These are phyloP conservation scores for Muschampia plurimacula DNA, from an alignment of 2,888 invertebrate species.

Conservation along the genomic window DNA sequence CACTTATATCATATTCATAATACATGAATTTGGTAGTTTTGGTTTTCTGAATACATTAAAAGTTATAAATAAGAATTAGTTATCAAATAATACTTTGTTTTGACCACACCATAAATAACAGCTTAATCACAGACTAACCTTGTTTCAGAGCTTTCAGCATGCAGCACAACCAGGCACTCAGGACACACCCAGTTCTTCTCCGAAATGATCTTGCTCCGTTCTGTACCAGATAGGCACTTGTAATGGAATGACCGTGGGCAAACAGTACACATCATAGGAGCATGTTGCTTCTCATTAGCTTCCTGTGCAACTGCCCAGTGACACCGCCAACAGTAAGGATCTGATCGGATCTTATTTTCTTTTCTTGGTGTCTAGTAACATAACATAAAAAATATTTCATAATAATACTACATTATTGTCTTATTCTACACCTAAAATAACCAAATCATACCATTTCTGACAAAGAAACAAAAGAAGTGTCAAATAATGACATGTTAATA, in stretches of 20 bases:
- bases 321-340: slow-evolving; percentile 96
- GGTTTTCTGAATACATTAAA: too few relatives aligned
- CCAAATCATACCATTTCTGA: slow-evolving; percentile 21
- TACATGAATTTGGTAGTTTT: too few relatives aligned
- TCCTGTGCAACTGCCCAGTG: slow-evolving; percentile 88
- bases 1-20: too few relatives aligned
- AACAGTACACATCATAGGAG: slow-evolving; percentile 88
- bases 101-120: too few relatives aligned
- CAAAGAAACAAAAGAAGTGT: slow-evolving; percentile 1
- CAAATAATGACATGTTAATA: slow-evolving; percentile 15
- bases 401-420: not conserved
- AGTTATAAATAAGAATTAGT: too few relatives aligned
- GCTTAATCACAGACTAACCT: slow-evolving; percentile 72
- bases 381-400: slow-evolving; percentile 2
- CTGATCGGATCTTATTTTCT: slow-evolving; percentile 78
- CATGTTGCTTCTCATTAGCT: slow-evolving; percentile 67
- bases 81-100: too few relatives aligned
- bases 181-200: slow-evolving; percentile 92
- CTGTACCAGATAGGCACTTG: slow-evolving; percentile 88
- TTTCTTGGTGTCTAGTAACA: slow-evolving; percentile 52
- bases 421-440: not conserved
- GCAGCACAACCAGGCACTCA: slow-evolving; percentile 91
- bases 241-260: slow-evolving; percentile 95
- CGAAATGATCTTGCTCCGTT: slow-evolving; percentile 71
- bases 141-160: slow-evolving; percentile 90